phyloP scores from a whole-genome alignment of 2,888 invertebrate genomes.

The Metopia argyrocephala region DNA sequence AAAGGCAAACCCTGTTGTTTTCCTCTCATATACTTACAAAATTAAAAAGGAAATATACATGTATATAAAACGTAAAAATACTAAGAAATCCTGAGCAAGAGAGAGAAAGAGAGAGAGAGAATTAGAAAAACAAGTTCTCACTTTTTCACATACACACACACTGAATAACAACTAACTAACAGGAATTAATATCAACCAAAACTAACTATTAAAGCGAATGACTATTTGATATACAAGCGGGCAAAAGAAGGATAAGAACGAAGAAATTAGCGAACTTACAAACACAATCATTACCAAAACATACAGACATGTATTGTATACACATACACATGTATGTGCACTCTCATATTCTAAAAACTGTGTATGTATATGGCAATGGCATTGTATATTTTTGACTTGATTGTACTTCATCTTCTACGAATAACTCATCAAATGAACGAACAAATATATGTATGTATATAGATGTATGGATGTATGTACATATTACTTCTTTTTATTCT shows the following conservation, averaged over 20 bases:
- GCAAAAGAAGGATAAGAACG: slow-evolving; percentile 1
- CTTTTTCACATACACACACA: neutral
- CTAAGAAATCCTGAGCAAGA: neutral
- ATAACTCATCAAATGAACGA: slow-evolving; percentile 10
- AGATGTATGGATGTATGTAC: neutral
- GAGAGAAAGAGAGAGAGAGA: neutral
- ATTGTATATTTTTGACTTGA: slow-evolving; percentile 21
- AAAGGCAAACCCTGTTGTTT: neutral
- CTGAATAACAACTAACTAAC: slow-evolving; percentile 21
- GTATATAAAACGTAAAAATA: neutral
- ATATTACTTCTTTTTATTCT: neutral
- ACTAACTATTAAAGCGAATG: slow-evolving; percentile 14
- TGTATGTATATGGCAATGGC: slow-evolving; percentile 17
- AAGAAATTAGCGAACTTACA: slow-evolving; percentile 51
- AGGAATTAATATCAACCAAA: slow-evolving; percentile 20
- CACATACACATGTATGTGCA: neutral
- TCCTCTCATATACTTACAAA: neutral
- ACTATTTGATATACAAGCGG: neutral
- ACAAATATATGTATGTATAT: slow-evolving; percentile 20
- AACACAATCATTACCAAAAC: slow-evolving; percentile 18
- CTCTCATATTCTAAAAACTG: neutral
- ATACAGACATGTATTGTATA: neutral
- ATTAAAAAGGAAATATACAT: neutral
- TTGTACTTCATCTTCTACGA: slow-evolving; percentile 2
- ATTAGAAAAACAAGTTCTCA: neutral